Evolutionary conservation across 2,888 invertebrate genomes (phyloP).

Genomic region (Notocelia uddmanniana): DNA sequence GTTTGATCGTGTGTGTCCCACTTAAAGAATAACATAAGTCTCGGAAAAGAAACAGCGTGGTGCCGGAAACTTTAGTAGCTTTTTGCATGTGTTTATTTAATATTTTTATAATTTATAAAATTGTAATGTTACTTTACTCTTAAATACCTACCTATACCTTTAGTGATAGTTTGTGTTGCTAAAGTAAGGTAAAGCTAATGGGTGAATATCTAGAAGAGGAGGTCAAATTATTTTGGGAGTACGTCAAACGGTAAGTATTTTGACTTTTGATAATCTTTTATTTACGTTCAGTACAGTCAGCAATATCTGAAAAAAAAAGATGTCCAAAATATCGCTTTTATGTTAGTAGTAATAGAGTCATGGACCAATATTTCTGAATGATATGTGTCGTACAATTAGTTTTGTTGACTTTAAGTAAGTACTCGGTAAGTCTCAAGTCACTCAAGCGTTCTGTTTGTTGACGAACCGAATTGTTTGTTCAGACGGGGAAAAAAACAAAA

Average conservation of each 20-base stretch:
- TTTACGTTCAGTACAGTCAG: too few relatives aligned
- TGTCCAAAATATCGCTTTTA: too few relatives aligned
- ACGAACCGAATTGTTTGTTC: too few relatives aligned
- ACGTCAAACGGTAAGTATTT: conserved; percentile 75
- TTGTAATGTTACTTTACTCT: conserved; percentile 9
- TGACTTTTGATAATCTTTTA: not conserved
- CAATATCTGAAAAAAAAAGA: too few relatives aligned
- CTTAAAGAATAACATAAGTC: conserved; percentile 12
- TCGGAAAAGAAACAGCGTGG: not conserved
- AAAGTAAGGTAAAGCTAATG: conserved; percentile 61
- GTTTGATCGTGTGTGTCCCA: conserved; percentile 55
- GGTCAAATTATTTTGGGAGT: conserved; percentile 79
- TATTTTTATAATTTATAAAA: conserved; percentile 16
- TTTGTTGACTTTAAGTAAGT: too few relatives aligned
- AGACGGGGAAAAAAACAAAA: too few relatives aligned
- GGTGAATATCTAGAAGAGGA: conserved; percentile 71
- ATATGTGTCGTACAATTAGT: too few relatives aligned
- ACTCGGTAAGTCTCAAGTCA: too few relatives aligned
- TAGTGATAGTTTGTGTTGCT: conserved; percentile 5
- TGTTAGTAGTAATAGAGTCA: too few relatives aligned
- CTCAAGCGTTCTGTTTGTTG: too few relatives aligned
- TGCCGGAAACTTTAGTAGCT: conserved; percentile 8
- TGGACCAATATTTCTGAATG: too few relatives aligned
- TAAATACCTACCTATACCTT: not conserved
- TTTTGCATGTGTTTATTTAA: conserved; percentile 24